phyloP scores from a whole-genome alignment of 2,888 invertebrate species.

The Arrhopalites spinosus region DNA sequence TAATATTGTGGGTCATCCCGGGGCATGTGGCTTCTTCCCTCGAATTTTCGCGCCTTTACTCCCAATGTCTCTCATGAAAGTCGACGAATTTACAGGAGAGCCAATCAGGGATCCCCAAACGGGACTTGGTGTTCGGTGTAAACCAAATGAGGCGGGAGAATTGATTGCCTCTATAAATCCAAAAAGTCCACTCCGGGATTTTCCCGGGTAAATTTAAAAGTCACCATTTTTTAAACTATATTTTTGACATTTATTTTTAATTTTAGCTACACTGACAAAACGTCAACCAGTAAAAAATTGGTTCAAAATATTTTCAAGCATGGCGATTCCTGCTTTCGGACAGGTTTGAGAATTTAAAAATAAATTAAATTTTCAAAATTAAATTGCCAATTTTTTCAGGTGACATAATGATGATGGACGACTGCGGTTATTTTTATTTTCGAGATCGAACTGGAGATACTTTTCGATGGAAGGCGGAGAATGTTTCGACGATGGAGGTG shows the following conservation, averaged over 20 bases:
- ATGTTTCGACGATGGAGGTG: conserved; percentile 98
- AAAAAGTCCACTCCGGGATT: conserved; percentile 85
- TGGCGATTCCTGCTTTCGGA: conserved; percentile 91
- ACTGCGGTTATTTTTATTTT: conserved; percentile 38
- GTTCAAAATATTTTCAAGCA: conserved; percentile 82
- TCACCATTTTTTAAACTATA: background rate
- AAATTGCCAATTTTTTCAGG: too few relatives aligned
- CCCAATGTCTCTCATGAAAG: conserved; percentile 90
- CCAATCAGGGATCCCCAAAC: conserved; percentile 76
- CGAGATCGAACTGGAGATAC: conserved; percentile 48
- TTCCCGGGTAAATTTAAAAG: conserved; percentile 68
- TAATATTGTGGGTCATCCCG: conserved; percentile 87
- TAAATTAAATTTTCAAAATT: too few relatives aligned
- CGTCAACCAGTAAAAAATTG: conserved; percentile 90
- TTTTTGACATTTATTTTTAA: background rate
- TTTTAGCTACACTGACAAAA: conserved; percentile 69
- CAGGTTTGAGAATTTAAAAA: too few relatives aligned
- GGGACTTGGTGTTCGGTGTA: conserved; percentile 76
- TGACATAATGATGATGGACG: conserved; percentile 38
- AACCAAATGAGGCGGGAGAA: conserved; percentile 80
- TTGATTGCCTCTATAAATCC: conserved; percentile 92
- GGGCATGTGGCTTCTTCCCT: conserved; percentile 93
- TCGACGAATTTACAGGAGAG: conserved; percentile 85
- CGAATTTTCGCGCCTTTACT: conserved; percentile 84
- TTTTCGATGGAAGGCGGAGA: conserved; percentile 92